A percentile compares a stretch with the other conserved stretches of the same genome.
phyloP scores from a whole-genome alignment of 2,888 invertebrate genomes.

The Watsonalla cultraria region DNA sequence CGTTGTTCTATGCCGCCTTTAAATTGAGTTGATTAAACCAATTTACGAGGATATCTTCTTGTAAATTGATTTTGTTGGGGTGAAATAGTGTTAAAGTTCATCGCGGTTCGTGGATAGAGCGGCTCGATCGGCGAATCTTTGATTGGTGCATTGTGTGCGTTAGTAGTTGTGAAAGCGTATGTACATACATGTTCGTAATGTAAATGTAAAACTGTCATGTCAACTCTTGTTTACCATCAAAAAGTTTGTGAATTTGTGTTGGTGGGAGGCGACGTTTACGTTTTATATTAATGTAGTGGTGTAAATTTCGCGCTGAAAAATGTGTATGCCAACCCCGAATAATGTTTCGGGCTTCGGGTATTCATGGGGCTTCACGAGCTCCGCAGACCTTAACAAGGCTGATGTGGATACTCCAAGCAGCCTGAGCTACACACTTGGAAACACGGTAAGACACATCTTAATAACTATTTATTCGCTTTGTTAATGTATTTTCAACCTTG shows the following conservation, averaged over 20 bases:
- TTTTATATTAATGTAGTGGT: constrained; percentile 50
- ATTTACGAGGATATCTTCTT: constrained; percentile 40
- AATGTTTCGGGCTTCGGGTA: constrained; percentile 76
- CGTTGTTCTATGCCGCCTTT: constrained; percentile 69
- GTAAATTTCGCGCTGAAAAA: constrained; percentile 45
- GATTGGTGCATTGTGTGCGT: constrained; percentile 67
- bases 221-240: constrained; percentile 69
- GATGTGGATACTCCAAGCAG: constrained; percentile 74
- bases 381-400: constrained; percentile 70
- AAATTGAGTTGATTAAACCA: constrained; percentile 53
- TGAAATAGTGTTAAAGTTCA: constrained; percentile 23
- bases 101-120: constrained; percentile 33
- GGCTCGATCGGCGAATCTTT: constrained; percentile 57
- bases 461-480: not conserved
- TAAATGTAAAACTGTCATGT: constrained; percentile 75
- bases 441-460: constrained; percentile 55
- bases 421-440: constrained; percentile 72
- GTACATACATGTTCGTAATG: constrained; percentile 71
- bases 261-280: constrained; percentile 40
- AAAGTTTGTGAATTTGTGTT: constrained; percentile 58
- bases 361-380: constrained; percentile 73
- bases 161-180: constrained; percentile 75
- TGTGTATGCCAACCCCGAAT: constrained; percentile 78
- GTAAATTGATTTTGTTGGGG: constrained; percentile 27
- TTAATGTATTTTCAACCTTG: no score